phyloP scores from a whole-genome alignment of 2,888 invertebrate species.

The Spodoptera exigua region DNA sequence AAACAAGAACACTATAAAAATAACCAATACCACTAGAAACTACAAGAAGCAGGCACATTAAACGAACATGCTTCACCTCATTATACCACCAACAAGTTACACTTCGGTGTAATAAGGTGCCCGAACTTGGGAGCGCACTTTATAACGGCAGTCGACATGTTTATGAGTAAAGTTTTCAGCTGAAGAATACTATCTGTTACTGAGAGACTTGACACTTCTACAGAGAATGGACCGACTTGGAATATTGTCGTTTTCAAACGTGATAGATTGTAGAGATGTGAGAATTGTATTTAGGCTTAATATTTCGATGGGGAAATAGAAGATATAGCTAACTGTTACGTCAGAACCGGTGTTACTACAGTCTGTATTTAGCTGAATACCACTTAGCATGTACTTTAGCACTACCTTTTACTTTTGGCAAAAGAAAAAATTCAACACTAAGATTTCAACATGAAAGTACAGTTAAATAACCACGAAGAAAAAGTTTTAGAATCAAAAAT shows the following conservation, averaged over 20 bases:
- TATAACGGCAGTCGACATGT: slow-evolving; percentile 73
- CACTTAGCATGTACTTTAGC: too few relatives aligned
- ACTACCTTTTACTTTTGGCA: too few relatives aligned
- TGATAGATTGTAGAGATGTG: slow-evolving; percentile 27
- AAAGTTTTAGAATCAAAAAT: too few relatives aligned
- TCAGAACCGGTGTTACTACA: too few relatives aligned
- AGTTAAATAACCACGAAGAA: too few relatives aligned
- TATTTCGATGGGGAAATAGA: neutral
- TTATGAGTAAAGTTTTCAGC: slow-evolving; percentile 78
- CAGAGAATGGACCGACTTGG: slow-evolving; percentile 52
- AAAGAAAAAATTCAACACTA: too few relatives aligned
- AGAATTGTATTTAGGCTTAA: neutral
- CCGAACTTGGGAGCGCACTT: slow-evolving; percentile 65
- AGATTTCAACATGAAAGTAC: too few relatives aligned
- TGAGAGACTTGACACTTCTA: slow-evolving; percentile 63
- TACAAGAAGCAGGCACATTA: neutral
- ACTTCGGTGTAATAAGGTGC: slow-evolving; percentile 57
- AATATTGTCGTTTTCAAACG: slow-evolving; percentile 42
- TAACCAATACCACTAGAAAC: too few relatives aligned
- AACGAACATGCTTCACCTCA: neutral
- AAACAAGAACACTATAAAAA: neutral
- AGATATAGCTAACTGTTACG: too few relatives aligned
- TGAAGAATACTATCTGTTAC: slow-evolving; percentile 71
- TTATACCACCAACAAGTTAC: slow-evolving; percentile 15
- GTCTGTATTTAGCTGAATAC: too few relatives aligned